phyloP scores from a whole-genome alignment of 2,888 invertebrate species.

The Hemithea aestivaria region DNA sequence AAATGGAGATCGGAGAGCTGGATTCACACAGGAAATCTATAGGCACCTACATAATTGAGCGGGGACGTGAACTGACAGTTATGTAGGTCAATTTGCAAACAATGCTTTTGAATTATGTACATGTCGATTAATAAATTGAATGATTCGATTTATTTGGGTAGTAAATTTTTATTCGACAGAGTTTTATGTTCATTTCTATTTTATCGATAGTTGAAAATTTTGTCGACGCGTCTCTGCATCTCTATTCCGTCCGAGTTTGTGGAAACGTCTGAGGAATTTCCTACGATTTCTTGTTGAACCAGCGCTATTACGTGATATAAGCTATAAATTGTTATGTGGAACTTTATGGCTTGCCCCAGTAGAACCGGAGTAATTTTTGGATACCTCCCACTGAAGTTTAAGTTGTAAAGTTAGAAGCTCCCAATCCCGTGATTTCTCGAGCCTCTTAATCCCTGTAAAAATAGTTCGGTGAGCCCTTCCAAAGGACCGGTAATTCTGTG shows the following conservation, averaged over 20 bases:
- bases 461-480: slow-evolving; percentile 4
- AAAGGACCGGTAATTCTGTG: slow-evolving; percentile 4
- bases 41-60: slow-evolving; percentile 7
- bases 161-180: too few species aligned
- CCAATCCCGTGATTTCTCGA: slow-evolving; percentile 6
- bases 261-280: slow-evolving; percentile 18
- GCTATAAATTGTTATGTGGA: slow-evolving; percentile 20
- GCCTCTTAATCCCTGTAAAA: slow-evolving; percentile 11
- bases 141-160: too few species aligned
- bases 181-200: too few species aligned
- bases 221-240: neutral
- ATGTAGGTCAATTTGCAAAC: neutral
- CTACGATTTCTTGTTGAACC: slow-evolving; percentile 19
- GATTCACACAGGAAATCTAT: neutral
- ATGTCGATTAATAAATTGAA: too few species aligned
- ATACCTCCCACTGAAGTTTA: slow-evolving; percentile 1
- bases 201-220: neutral
- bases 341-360: slow-evolving; percentile 13
- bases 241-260: slow-evolving; percentile 10
- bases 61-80: slow-evolving; percentile 5
- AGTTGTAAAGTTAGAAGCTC: slow-evolving; percentile 6
- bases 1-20: slow-evolving; percentile 8
- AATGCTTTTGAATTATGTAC: neutral
- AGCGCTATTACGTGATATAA: slow-evolving; percentile 17
- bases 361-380: neutral